These are phyloP conservation scores for Microcaecilia unicolor DNA, from an alignment of 2,797 vertebrate species.

Conservation along the genomic window DNA sequence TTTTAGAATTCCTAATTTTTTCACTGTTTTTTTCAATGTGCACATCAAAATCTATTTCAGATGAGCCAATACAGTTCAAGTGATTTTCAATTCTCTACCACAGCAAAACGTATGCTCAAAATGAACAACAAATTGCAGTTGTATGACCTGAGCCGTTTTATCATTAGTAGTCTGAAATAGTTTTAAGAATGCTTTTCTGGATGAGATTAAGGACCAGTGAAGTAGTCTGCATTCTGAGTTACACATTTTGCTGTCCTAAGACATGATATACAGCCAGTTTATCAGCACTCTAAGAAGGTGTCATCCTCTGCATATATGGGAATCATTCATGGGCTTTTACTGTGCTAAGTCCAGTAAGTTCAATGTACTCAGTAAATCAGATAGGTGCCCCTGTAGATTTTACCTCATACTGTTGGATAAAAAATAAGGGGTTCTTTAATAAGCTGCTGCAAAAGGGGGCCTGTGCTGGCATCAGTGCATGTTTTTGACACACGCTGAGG, in stretches of 20 bases:
- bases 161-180: background rate
- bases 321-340: conserved; percentile 20
- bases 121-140: background rate
- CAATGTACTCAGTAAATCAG: conserved; percentile 18
- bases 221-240: conserved; percentile 5
- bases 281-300: conserved; percentile 11
- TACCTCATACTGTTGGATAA: background rate
- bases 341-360: background rate
- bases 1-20: background rate
- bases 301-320: conserved; percentile 10
- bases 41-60: background rate
- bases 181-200: background rate
- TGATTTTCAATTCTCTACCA: background rate
- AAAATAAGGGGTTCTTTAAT: too few species aligned
- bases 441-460: too few species aligned
- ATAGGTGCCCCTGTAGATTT: conserved; percentile 2
- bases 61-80: background rate
- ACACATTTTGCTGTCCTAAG: background rate
- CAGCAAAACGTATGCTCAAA: background rate
- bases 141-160: background rate
- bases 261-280: conserved; percentile 24
- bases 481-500: too few species aligned
- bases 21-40: background rate
- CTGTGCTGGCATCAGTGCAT: too few species aligned
- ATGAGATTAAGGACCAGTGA: conserved; percentile 3